Evolutionary conservation across 1,140 invertebrate genomes (phyloP), one percentile per base, ranked within the genome.

Genomic region (Asbolus verrucosus): DNA sequence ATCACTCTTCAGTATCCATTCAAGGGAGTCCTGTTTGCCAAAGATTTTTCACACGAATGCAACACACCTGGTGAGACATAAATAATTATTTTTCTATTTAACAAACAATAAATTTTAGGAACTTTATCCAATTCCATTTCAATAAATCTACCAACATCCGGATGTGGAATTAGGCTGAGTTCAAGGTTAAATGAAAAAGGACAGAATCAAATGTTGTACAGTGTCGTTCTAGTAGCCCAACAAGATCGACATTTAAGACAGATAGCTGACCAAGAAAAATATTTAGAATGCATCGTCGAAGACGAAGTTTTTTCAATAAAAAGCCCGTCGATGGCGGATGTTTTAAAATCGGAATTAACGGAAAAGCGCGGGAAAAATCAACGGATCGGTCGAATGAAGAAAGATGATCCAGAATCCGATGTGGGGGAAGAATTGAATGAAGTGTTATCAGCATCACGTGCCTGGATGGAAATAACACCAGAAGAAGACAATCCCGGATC

Each of bases 391-490:
- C 67, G 78, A 13, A 74, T 79, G 73, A 75, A 72, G 69, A 39
- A 71, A 39, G 66, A 74, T 18, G 71, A 74, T 19, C 68, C 63
- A 6, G 63, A 69, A 24, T 69, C 69, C 38, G 61, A 67, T 54
- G n/a, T 75, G 3, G 71, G 70, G 67, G 62, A 76, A 24, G 69
- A 77, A 65, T 19, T 80, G 16, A 66, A 73, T 8, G 75, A 80
- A 69, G 74, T 76, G 18, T 72, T 81, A 41, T 80, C 84, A 67
- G 80, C 83, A 30, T 83, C 87, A 0, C 83, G 87, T 62, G 89
- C 90, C 33, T 92, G 90, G 90, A 86, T 92, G 83, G 90, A 92
- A 74, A 85, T 92, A 68, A 81, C 85, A 13, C 83, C 88, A 16
- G 83, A 83, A 3, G 76, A 81, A 4, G 77, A 80, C 9, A 78